These are phyloP conservation scores for Epizoanthus illoricatus DNA, from an alignment of 92 coral and sea anemone species.

Conservation along the genomic window DNA sequence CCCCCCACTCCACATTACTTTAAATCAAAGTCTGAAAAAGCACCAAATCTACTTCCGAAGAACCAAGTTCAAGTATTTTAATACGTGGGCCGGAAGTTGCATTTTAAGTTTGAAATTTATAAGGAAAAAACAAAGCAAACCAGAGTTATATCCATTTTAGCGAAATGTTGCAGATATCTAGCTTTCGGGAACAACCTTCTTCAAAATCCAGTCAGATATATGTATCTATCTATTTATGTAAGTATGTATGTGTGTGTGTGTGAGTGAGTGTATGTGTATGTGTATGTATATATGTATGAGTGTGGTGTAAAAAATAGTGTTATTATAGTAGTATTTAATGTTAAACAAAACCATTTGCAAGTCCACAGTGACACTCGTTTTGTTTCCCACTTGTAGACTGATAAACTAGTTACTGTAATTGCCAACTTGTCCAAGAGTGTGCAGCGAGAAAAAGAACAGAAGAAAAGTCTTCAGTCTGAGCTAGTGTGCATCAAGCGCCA, in stretches of 20 bases:
- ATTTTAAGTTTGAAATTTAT: no score
- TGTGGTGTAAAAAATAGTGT: no score
- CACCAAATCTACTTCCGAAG: no score
- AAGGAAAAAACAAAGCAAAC: no score
- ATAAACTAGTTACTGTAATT: conserved; percentile 80
- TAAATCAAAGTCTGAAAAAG: no score
- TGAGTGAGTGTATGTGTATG: no score
- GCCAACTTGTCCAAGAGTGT: conserved; percentile 90
- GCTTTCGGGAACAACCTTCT: no score
- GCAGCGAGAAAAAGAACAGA: conserved; percentile 84
- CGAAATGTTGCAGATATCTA: no score
- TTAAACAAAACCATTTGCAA: not conserved
- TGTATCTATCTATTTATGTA: not conserved
- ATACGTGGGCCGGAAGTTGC: no score
- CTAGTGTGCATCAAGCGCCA: conserved; percentile 77
- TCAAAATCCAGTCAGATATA: not conserved
- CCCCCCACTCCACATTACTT: no score
- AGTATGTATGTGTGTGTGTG: not conserved
- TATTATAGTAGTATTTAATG: not conserved
- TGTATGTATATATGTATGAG: not conserved
- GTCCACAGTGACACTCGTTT: not conserved
- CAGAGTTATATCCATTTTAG: no score
- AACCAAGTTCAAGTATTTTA: no score
- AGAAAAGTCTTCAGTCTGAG: conserved; percentile 74
- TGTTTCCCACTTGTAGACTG: conserved; percentile 43